Conservation (phyloP, 2,113 vertebrate genomes). For the Vanacampus margaritifer region DNA sequence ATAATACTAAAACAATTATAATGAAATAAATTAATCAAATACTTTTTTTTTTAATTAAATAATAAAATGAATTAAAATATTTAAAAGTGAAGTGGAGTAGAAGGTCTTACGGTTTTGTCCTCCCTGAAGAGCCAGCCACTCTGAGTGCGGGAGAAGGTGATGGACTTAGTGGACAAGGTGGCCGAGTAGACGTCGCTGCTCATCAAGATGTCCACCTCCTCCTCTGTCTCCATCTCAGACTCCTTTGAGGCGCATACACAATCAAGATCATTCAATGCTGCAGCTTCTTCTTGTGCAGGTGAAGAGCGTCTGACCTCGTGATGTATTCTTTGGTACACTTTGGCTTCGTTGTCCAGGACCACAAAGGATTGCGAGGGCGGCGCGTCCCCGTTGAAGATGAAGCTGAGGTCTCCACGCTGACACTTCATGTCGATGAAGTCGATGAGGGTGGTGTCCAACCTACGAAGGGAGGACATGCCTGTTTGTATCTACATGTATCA, state of each 20-base stretch:
- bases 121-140: slow-evolving; percentile 97
- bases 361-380: slow-evolving; percentile 92
- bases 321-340: slow-evolving; percentile 98
- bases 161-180: slow-evolving; percentile 97
- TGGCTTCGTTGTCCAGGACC: slow-evolving; percentile 97
- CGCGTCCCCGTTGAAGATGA: slow-evolving; percentile 95
- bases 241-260: slow-evolving; percentile 70
- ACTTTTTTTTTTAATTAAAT: too few relatives aligned
- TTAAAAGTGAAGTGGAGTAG: too few relatives aligned
- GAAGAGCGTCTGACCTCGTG: slow-evolving; percentile 81
- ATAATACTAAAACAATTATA: too few relatives aligned
- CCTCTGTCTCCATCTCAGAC: slow-evolving; percentile 98
- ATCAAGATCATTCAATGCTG: not conserved
- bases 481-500: too few relatives aligned
- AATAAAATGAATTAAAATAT: too few relatives aligned
- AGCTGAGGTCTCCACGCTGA: slow-evolving; percentile 97
- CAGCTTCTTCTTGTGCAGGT: not conserved
- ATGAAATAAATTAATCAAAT: too few relatives aligned
- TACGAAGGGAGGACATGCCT: slow-evolving; percentile 33
- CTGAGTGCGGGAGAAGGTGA: slow-evolving; percentile 94
- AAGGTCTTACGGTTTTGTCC: slow-evolving; percentile 88
- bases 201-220: slow-evolving; percentile 99
- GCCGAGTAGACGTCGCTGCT: slow-evolving; percentile 98
- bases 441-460: slow-evolving; percentile 98
- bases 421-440: slow-evolving; percentile 99